Conservation (phyloP, 2,888 invertebrate species). For the Cheilosia vernalis region DNA sequence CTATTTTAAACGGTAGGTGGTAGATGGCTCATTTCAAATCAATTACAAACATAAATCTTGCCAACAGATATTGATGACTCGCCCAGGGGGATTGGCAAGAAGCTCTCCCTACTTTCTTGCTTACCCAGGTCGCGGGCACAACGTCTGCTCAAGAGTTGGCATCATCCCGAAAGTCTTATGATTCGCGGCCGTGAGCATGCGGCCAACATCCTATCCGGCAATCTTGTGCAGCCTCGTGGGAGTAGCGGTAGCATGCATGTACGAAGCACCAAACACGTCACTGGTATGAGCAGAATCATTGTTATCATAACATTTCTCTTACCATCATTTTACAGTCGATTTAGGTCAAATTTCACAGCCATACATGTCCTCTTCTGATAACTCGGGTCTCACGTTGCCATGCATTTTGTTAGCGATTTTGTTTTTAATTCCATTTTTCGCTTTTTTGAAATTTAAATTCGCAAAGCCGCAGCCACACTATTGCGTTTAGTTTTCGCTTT, state of each 20-base stretch:
- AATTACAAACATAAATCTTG: background rate
- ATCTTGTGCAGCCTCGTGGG: constrained; percentile 83
- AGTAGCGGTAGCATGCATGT: constrained; percentile 72
- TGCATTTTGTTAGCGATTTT: constrained; percentile 47
- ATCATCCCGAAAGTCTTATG: constrained; percentile 90
- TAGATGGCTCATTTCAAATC: background rate
- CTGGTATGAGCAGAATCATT: constrained; percentile 37
- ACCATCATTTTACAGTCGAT: constrained; percentile 40
- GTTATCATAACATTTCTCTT: background rate
- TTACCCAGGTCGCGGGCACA: constrained; percentile 91
- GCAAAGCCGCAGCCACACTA: constrained; percentile 4
- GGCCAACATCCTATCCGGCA: constrained; percentile 90
- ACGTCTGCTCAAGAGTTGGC: constrained; percentile 90
- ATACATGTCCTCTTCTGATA: background rate
- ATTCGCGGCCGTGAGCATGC: constrained; percentile 92
- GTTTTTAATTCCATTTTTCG: constrained; percentile 55
- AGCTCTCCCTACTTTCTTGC: constrained; percentile 89
- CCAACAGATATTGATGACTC: constrained; percentile 84
- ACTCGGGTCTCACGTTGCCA: constrained; percentile 23
- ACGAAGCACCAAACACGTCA: constrained; percentile 56
- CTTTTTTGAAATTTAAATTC: constrained; percentile 42
- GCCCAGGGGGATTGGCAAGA: constrained; percentile 86
- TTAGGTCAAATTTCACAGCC: constrained; percentile 36
- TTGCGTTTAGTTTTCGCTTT: constrained; percentile 29
- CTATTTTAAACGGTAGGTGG: constrained; percentile 89